Conservation (phyloP, 30 jellyfish, hydroid and myxozoan genomes). For the Hydractinia echinata region DNA sequence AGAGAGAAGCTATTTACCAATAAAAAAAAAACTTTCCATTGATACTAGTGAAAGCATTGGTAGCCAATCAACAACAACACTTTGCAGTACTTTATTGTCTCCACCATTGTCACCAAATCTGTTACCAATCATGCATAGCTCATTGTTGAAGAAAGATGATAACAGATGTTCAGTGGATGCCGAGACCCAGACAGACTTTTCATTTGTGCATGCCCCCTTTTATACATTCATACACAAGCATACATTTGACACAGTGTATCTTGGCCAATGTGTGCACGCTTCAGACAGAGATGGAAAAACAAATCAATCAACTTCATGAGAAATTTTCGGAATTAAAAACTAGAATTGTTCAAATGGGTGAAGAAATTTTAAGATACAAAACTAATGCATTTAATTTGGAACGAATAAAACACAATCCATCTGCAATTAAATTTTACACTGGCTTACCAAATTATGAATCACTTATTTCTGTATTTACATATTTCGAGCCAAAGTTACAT, state of each 20-base stretch:
- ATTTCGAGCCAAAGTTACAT: no score
- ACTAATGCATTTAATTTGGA: no score
- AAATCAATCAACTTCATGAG: no score
- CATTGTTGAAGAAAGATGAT: background rate
- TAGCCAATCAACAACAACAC: background rate
- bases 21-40: background rate
- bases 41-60: background rate
- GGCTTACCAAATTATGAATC: no score
- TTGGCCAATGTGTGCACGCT: no score
- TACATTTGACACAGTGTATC: background rate
- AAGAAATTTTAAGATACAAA: no score
- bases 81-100: background rate
- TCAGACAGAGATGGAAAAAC: no score
- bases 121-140: background rate
- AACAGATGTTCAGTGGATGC: conserved; percentile 11
- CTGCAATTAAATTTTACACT: no score
- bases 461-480: no score
- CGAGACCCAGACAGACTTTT: background rate
- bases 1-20: background rate
- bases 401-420: no score
- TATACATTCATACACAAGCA: background rate
- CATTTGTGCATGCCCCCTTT: background rate
- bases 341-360: no score
- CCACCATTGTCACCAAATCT: background rate
- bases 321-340: no score